These are phyloP conservation scores for Anguilla obscura DNA, from an alignment of 2,797 vertebrate species.

Conservation along the genomic window DNA sequence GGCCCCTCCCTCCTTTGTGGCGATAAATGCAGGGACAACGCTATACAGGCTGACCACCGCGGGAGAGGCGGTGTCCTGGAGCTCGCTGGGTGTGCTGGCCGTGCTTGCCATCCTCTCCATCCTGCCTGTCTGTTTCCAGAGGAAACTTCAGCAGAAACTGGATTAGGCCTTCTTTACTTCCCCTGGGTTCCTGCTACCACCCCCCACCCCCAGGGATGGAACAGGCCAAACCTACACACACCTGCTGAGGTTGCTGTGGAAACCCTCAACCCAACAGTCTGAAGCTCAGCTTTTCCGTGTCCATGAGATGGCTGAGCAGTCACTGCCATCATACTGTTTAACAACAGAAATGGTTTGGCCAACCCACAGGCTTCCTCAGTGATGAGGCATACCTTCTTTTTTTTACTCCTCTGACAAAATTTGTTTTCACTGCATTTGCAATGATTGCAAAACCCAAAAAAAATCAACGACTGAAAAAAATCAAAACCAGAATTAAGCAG, in stretches of 20 bases:
- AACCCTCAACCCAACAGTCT: conserved; percentile 29
- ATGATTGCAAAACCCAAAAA: not conserved
- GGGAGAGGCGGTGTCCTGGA: conserved; percentile 97
- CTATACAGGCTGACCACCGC: conserved; percentile 97
- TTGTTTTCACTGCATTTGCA: conserved; percentile 27
- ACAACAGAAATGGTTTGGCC: not conserved
- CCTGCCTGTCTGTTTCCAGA: conserved; percentile 92
- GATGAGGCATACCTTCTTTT: not conserved
- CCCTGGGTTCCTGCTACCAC: conserved; percentile 30
- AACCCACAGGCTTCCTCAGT: not conserved
- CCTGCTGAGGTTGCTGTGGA: conserved; percentile 35
- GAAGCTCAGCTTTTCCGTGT: conserved; percentile 40
- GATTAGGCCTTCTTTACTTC: conserved; percentile 56
- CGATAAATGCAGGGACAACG: conserved; percentile 96
- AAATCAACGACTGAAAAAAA: not conserved
- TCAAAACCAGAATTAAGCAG: not conserved
- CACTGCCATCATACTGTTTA: conserved; percentile 41
- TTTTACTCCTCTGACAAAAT: not conserved
- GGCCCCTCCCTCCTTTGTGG: conserved; percentile 95
- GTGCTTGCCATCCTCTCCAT: conserved; percentile 91
- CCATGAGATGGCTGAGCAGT: conserved; percentile 54
- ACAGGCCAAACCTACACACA: conserved; percentile 41
- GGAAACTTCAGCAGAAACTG: conserved; percentile 92
- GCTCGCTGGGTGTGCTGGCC: conserved; percentile 90
- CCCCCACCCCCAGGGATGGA: conserved; percentile 59